Evolutionary conservation across 2,797 vertebrate genomes (phyloP).

Genomic region (Anabacerthia variegaticeps): DNA sequence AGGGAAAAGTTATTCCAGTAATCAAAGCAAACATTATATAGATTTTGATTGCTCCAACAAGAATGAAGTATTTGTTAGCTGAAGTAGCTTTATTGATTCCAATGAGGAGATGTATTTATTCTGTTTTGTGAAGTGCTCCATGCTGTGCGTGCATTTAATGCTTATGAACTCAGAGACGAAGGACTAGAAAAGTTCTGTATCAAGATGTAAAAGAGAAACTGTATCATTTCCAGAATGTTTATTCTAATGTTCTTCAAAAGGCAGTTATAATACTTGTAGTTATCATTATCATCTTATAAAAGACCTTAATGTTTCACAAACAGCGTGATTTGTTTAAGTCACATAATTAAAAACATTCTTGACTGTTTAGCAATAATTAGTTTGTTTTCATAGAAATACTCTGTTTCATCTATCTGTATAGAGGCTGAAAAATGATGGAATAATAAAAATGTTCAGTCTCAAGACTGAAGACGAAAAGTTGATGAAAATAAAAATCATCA

Average conservation of each 20-base stretch:
- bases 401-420: not conserved
- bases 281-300: conserved; percentile 40
- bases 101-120: conserved; percentile 28
- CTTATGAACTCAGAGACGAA: conserved; percentile 16
- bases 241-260: conserved; percentile 26
- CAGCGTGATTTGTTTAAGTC: not conserved
- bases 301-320: conserved; percentile 46
- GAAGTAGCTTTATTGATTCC: conserved; percentile 16
- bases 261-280: not conserved
- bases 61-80: conserved; percentile 43
- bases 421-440: conserved; percentile 31
- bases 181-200: not conserved
- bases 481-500: conserved; percentile 30
- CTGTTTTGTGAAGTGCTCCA: conserved; percentile 7
- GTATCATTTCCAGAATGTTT: conserved; percentile 35
- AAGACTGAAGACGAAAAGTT: conserved; percentile 1
- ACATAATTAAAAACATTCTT: conserved; percentile 54
- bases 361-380: conserved; percentile 59
- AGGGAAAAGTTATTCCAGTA: conserved; percentile 35
- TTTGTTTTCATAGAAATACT: conserved; percentile 53
- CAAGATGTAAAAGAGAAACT: not conserved
- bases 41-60: conserved; percentile 31
- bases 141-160: not conserved
- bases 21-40: conserved; percentile 48
- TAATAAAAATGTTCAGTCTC: not conserved